Base-by-base conservation (phyloP, 2,797 vertebrate species). In the Typhlichthys eigenmanni region DNA sequence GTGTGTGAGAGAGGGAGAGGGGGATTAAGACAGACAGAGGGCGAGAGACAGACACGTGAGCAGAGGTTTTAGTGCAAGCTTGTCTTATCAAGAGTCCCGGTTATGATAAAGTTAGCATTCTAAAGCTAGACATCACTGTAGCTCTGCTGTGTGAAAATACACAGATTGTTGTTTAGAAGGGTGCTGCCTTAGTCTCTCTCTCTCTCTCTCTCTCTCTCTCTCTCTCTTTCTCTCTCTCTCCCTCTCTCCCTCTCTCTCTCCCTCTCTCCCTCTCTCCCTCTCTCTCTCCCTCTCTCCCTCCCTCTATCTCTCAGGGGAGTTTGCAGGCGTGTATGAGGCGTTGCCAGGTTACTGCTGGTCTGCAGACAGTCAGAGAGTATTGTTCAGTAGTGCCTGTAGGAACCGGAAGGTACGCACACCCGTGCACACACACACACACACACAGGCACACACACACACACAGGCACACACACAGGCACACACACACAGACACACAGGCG, bases 371-470 rank as follows among this genome's bases (percentile, higher is more conserved):
- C 88, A 83, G 53, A 84, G 85, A 66, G 83, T 91, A 0, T 74
- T 94, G 58, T 91, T 95, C 82, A 90, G 88, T 85, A 95, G 91
- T 17, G 86, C 92, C 1, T 80, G 91, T 78, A 88, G 87, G 69
- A 96, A 95, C 88, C 76, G 75, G 72, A 94, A 86, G 62, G 95
- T 95, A 85, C 2, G 64, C 4, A 19, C 5, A 47, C 29, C 45
- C 55, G 55, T 19, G 29, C 60, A 38, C 48, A 10, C 48, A 19
- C 48, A 17, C 24, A 53, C 56, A 53, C 29, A 59, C 46, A n/a
- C 52, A 13, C 11, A 13, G 12, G n/a, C 19, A 34, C 52, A 52
- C 48, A 19, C 19, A 19, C 19, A 19, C 2, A 19, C 19, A 19
- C 19, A 19, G n/a, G n/a, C 16, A 17, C 4, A 19, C 5, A 47